Percentiles rank a stretch among this genome's conserved stretches.
These are phyloP conservation scores for Pitangus sulphuratus DNA, from an alignment of 2,797 vertebrate genomes.

Conservation along the genomic window DNA sequence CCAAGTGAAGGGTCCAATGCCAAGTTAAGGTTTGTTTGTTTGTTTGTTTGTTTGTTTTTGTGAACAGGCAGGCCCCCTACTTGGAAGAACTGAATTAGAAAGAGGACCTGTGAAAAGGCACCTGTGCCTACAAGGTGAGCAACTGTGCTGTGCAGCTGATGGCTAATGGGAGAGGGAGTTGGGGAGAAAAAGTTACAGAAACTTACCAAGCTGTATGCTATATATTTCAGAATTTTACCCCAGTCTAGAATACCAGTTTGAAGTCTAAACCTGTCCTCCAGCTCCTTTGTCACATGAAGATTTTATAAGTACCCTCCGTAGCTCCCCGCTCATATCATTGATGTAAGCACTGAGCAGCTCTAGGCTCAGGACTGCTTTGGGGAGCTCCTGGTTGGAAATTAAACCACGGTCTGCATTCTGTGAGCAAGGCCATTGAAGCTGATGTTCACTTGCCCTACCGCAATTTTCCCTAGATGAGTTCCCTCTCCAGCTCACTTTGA, in stretches of 20 bases:
- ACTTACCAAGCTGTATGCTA: not conserved
- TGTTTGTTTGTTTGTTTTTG: not conserved
- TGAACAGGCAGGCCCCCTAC: not conserved
- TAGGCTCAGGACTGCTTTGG: not conserved
- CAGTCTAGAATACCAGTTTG: not conserved
- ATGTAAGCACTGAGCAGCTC: not conserved
- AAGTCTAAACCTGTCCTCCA: not conserved
- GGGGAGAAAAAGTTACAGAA: not conserved
- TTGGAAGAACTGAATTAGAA: not conserved
- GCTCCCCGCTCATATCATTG: not conserved
- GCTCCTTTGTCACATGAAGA: not conserved
- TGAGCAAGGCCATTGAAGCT: not conserved
- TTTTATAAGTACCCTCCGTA: not conserved
- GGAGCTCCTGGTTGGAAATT: not conserved
- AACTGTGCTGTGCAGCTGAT: rapidly evolving
- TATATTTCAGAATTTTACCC: not conserved
- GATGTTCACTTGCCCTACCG: not conserved
- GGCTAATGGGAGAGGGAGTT: not conserved
- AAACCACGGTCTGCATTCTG: not conserved
- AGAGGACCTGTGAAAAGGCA: not conserved
- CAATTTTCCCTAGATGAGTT: not conserved
- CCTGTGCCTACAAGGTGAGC: not conserved
- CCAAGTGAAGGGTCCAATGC: not conserved
- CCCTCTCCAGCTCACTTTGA: not conserved
- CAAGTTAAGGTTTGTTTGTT: not conserved